phyloP scores from a whole-genome alignment of 2,113 vertebrate genomes.

The Miniopterus natalensis region DNA sequence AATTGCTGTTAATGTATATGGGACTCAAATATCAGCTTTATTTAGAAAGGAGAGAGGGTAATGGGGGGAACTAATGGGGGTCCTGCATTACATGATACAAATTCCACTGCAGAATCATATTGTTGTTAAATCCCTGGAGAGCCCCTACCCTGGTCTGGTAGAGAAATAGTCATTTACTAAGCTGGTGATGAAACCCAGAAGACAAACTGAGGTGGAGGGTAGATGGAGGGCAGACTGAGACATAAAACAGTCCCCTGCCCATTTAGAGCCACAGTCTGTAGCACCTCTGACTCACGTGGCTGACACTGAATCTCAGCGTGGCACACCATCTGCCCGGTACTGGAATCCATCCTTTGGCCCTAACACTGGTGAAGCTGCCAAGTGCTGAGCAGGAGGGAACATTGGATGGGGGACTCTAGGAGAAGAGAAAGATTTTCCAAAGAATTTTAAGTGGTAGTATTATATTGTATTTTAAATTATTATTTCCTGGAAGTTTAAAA shows the following conservation, averaged over 20 bases:
- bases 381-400: constrained; percentile 71
- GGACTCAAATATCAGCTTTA: not conserved
- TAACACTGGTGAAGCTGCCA: constrained; percentile 72
- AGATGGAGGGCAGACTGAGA: not conserved
- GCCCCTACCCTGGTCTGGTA: not conserved
- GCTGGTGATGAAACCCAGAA: constrained; percentile 1
- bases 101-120: not conserved
- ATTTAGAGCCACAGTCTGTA: not conserved
- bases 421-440: constrained; percentile 55
- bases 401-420: constrained; percentile 60
- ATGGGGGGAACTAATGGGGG: not conserved
- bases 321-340: constrained; percentile 49
- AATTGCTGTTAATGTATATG: not conserved
- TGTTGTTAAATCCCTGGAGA: constrained; percentile 43
- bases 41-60: not conserved
- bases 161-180: not conserved
- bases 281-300: constrained; percentile 55
- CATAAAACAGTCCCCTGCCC: not conserved
- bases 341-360: constrained; percentile 74
- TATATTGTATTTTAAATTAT: constrained; percentile 70
- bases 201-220: not conserved
- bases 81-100: not conserved
- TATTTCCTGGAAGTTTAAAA: constrained; percentile 80
- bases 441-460: constrained; percentile 58
- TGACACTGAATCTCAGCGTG: not conserved